Conservation (phyloP, 2,888 invertebrate genomes). For the Allophyes oxyacanthae region DNA sequence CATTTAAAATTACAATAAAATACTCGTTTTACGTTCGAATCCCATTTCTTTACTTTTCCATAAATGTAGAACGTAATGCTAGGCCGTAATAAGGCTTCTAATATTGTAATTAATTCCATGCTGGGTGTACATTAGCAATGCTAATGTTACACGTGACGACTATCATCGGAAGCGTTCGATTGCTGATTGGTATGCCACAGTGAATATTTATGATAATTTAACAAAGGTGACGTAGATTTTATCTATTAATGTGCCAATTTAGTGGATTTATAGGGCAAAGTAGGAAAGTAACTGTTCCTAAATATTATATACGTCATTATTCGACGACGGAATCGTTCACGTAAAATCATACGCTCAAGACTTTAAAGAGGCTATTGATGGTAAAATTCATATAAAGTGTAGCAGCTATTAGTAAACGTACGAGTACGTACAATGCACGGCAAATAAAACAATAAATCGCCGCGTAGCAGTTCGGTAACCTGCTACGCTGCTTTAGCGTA, state of each 20-base stretch:
- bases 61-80: neutral
- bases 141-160: conserved; percentile 51
- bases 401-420: no score
- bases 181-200: conserved; percentile 37
- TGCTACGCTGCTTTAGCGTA: conserved; percentile 6
- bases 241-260: conserved; percentile 4
- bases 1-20: no score
- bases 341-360: no score
- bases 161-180: conserved; percentile 44
- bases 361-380: no score
- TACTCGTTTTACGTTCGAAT: no score
- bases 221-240: conserved; percentile 20
- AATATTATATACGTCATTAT: no score
- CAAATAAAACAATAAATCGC: neutral
- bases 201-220: conserved; percentile 56
- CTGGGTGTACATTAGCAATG: conserved; percentile 53
- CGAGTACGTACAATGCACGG: no score
- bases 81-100: conserved; percentile 41
- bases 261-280: neutral
- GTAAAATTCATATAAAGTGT: no score
- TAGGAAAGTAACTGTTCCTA: neutral
- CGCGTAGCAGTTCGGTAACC: neutral
- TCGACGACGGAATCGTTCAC: no score
- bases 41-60: no score
- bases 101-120: conserved; percentile 51